Conservation (phyloP, 2,113 vertebrate species). For the Engraulis encrasicolus region DNA sequence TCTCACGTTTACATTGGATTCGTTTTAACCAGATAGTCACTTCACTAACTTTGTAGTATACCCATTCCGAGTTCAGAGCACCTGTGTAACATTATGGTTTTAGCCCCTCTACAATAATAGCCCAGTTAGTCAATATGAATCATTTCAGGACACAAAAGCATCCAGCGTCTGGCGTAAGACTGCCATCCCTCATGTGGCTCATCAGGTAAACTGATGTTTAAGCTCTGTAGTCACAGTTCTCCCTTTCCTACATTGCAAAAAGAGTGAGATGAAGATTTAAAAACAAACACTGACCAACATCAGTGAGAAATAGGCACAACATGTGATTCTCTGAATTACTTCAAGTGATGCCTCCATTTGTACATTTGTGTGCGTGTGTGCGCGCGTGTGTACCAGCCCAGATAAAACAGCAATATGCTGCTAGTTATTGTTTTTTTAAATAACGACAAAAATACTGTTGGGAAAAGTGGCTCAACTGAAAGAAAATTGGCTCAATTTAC, state of each 20-base stretch:
- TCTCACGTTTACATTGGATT: too few species aligned
- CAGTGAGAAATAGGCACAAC: constrained; percentile 21
- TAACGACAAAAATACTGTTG: not conserved
- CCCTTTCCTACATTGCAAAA: not conserved
- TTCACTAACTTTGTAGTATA: too few species aligned
- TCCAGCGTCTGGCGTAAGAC: not conserved
- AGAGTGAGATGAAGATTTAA: constrained; percentile 9
- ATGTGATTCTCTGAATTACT: not conserved
- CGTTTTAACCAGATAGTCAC: too few species aligned
- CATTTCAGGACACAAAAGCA: not conserved
- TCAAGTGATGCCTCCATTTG: constrained; percentile 9
- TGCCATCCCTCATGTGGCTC: not conserved
- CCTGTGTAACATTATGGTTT: not conserved
- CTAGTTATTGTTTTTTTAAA: not conserved
- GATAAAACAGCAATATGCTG: not conserved
- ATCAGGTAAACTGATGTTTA: not conserved
- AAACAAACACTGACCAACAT: not conserved
- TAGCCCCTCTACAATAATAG: not conserved
- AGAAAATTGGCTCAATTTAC: not conserved
- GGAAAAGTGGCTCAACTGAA: not conserved
- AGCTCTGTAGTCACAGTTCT: not conserved
- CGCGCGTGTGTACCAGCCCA: not conserved
- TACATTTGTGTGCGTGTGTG: not conserved
- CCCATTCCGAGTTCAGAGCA: not conserved
- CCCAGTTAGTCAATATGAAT: not conserved